Conservation (phyloP, 1,140 invertebrate species). For the Lasaia peninsularis region DNA sequence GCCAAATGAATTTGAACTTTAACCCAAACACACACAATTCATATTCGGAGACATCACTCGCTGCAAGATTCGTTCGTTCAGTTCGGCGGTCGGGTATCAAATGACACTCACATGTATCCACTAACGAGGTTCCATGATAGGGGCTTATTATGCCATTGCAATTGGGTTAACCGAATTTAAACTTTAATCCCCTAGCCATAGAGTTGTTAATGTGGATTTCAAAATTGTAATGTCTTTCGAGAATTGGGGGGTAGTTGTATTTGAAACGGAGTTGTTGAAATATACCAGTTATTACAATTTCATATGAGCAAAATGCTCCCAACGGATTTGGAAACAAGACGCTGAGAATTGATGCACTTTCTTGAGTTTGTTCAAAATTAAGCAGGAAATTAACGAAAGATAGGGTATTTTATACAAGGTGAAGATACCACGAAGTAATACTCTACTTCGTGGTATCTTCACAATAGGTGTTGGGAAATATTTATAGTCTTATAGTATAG, state of each 20-base stretch:
- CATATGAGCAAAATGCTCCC: conserved; percentile 43
- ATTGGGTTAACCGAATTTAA: conserved; percentile 29
- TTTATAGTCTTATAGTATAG: too few species aligned
- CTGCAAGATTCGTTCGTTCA: conserved; percentile 25
- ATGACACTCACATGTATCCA: conserved; percentile 62
- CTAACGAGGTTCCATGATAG: conserved; percentile 64
- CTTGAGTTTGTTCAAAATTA: neutral
- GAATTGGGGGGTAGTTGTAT: conserved; percentile 31
- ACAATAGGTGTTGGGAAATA: too few species aligned
- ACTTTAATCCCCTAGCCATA: conserved; percentile 27
- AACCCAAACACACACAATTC: conserved; percentile 30
- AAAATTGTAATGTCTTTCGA: conserved; percentile 16
- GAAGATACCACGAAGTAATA: too few species aligned
- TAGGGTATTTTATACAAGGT: too few species aligned
- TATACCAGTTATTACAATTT: conserved; percentile 52
- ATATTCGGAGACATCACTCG: conserved; percentile 31
- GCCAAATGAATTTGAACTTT: conserved; percentile 37
- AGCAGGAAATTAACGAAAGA: too few species aligned
- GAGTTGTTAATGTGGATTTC: neutral
- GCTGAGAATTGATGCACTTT: conserved; percentile 12
- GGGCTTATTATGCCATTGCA: conserved; percentile 39
- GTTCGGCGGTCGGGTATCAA: conserved; percentile 54
- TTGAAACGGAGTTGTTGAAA: conserved; percentile 48
- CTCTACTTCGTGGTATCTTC: too few species aligned
- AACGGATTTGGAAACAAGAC: conserved; percentile 33